Evolutionary conservation across 2,888 invertebrate species (phyloP), one percentile per base, ranked within the genome.

Genomic region (Habrosyne pyritoides): DNA sequence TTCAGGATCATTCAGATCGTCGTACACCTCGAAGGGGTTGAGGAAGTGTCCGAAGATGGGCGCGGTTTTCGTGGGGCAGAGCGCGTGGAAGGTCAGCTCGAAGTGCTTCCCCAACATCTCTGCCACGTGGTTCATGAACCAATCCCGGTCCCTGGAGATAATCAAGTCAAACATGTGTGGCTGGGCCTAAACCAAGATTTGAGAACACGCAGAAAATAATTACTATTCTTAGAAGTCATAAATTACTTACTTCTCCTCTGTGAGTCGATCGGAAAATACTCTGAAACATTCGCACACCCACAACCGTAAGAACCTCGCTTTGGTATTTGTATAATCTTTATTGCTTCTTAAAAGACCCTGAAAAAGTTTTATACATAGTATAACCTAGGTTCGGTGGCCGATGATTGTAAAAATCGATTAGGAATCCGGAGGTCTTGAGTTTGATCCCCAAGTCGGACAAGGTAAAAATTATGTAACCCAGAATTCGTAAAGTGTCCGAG

Each of bases 201-300:
- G 24, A 24, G 57, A 78, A 77, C 6, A 18, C 5, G 53, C 21
- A 6, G 24, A 24, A 24, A n/a, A n/a, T n/a, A n/a, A n/a, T n/a
- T n/a, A n/a, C n/a, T n/a, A n/a, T n/a, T n/a, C n/a, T n/a, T n/a
- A n/a, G n/a, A 7, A 54, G 28, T n/a, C 10, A n/a, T 7, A 52
- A 56, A 21, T 21, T 21, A 73, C 93, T 85, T 75, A 96, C 96
- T 91, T 93, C 12, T 95, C 95, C 79, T 97, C 96, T 2, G 96
- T 95, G 2, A 98, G 93, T 6, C 98, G 94, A 80, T 98, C 98
- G 66, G 94, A 94, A 80, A 98, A 98, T 0, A 98, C 97, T 53
- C 98, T 86, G 78, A 95, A 97, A 60, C 95, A 95, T 80, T 98
- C 98, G 84, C 97, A 97, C 55, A 97, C 93, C 98, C 98, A 98